Evolutionary conservation across 2,113 vertebrate genomes (phyloP), one percentile per base, ranked within the genome.

Genomic region (Lasiurus cinereus): DNA sequence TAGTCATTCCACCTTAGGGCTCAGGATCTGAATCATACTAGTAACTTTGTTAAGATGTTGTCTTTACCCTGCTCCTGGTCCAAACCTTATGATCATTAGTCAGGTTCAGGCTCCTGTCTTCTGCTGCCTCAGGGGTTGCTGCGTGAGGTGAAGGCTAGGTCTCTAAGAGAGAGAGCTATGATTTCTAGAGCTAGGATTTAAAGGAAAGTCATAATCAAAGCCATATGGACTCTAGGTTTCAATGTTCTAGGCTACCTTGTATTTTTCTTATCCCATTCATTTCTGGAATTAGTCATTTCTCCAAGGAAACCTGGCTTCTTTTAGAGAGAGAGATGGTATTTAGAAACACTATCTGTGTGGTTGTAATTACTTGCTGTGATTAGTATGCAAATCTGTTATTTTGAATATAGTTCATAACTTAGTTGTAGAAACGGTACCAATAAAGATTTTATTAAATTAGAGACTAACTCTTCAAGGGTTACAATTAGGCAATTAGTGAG

Each of bases 401-500:
- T 91, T 93, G 73, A 91, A 87, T 54, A 91, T 3, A 62, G 5
- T 88, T 93, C 50, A 73, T 74, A 50, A 33, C 43, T 62, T 39
- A 74, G 14, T 39, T 64, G 27, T 84, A 87, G 54, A 85, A 83
- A 18, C 10, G 87, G 36, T 85, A 62, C 9, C 36, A 76, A 1
- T 70, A 69, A 92, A 95, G 59, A 18, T 31, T 93, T 93, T 83
- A 76, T 69, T 90, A 29, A 89, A 91, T 96, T 79, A 93, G 56
- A 95, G 73, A 94, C 31, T 18, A 90, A 66, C 18, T 74, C 72
- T 87, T 96, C 15, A 83, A 90, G 76, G 88, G 66, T 93, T 59
- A 67, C n/a, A 96, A 15, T 64, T 43, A 77, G 18, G 11, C 3
- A 36, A 69, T 94, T 89, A 94, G 43, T 74, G 95, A 94, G 50